Conservation (phyloP, 2,113 vertebrate species). For the Anolis sagrei region DNA sequence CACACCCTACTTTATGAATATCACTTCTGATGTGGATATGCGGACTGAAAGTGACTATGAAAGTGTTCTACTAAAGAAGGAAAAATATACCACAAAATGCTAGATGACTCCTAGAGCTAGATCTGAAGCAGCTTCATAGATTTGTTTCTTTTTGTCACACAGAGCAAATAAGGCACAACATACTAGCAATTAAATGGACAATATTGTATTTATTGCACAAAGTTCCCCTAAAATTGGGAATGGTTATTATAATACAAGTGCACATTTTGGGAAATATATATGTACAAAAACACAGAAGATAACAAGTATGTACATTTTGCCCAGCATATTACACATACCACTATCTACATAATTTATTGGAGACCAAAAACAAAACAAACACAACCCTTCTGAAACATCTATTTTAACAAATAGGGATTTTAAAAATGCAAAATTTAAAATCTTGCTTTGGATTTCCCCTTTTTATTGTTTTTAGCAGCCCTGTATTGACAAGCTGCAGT, state of each 20-base stretch:
- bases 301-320: constrained; percentile 91
- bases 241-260: constrained; percentile 87
- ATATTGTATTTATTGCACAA: constrained; percentile 98
- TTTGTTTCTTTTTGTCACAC: not conserved
- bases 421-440: constrained; percentile 61
- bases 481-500: constrained; percentile 69
- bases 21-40: not conserved
- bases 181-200: constrained; percentile 71
- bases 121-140: not conserved
- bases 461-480: constrained; percentile 68
- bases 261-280: constrained; percentile 91
- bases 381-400: constrained; percentile 72
- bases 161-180: constrained; percentile 20
- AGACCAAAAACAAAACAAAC: constrained; percentile 66
- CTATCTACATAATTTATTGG: constrained; percentile 91
- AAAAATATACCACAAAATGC: too few species aligned
- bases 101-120: not conserved
- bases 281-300: constrained; percentile 90
- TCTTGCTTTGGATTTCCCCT: constrained; percentile 35
- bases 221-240: constrained; percentile 98
- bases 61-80: not conserved
- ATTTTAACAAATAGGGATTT: constrained; percentile 51
- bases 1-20: not conserved
- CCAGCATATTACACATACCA: constrained; percentile 82
- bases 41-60: not conserved